These are phyloP conservation scores for Cataglyphis albicans DNA, from an alignment of 2,888 invertebrate genomes.

Conservation along the genomic window DNA sequence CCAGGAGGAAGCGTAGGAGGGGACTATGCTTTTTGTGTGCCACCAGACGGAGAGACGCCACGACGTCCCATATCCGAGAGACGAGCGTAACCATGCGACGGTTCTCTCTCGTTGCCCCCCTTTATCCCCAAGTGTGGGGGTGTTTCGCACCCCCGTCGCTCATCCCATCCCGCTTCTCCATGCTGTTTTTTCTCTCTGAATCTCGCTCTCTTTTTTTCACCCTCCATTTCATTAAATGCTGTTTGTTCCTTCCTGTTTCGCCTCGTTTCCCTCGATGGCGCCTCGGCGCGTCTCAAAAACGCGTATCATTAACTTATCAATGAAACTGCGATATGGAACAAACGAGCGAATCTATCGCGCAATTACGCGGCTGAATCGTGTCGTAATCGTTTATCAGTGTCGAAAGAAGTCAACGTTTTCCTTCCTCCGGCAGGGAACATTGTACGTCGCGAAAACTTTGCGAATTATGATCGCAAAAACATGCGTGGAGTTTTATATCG, in stretches of 20 bases:
- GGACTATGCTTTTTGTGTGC: slow-evolving; percentile 70
- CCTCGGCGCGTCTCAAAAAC: not conserved
- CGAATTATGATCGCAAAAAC: not conserved
- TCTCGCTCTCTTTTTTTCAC: not conserved
- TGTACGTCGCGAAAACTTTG: not conserved
- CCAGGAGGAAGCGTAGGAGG: slow-evolving; percentile 11
- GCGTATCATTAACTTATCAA: slow-evolving; percentile 13
- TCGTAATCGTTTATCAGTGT: slow-evolving; percentile 26
- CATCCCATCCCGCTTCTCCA: not conserved
- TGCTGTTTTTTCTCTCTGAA: not conserved
- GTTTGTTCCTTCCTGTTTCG: not conserved
- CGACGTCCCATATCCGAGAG: slow-evolving; percentile 71
- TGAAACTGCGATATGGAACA: slow-evolving; percentile 4
- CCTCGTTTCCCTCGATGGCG: not conserved
- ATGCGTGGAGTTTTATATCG: not conserved
- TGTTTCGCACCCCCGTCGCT: slow-evolving; percentile 7
- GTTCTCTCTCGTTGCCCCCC: not conserved
- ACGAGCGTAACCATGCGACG: slow-evolving; percentile 25
- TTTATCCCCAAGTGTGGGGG: not conserved
- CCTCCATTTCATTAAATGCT: not conserved
- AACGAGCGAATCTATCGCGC: not conserved
- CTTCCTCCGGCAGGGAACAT: not conserved
- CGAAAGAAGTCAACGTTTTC: not conserved
- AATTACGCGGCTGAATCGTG: slow-evolving; percentile 15
- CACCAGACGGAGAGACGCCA: slow-evolving; percentile 76